Evolutionary conservation across 2,888 invertebrate species (phyloP), one percentile per base, ranked within the genome.

Genomic region (Cantharis flavilabris): DNA sequence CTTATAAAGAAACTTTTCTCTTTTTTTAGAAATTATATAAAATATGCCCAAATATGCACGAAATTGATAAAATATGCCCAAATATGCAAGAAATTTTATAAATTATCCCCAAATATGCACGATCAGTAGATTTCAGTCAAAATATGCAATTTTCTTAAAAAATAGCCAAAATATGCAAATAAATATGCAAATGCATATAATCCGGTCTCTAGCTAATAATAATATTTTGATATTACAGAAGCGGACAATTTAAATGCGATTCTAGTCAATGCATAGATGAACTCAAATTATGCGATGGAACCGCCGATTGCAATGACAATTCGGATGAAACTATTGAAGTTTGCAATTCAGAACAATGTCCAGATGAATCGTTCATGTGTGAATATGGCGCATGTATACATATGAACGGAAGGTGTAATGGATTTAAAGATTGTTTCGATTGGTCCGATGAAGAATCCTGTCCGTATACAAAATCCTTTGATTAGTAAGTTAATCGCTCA

Each of bases 341-440:
- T 18, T 78, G 78, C 67, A 63, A 69, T 10, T 28, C 11, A n/a
- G 33, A 18, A 7, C 13, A 78, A 11, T 86, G 86, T 20, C 79
- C 70, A 10, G 7, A 3, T 7, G 1, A 14, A n/a, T 14, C 70
- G 1, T 82, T 86, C 79, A 80, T 80, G 69, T 89, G 89, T 69
- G 70, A 64, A 9, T 85, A 86, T 71, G 88, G 88, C 5, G 84
- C 89, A 5, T 90, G 90, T 79, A 87, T 90, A 75, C 71, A 81
- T 10, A 83, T 83, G 26, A 87, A 88, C 18, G 79, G 84, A 16
- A 81, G 88, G 49, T 90, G 90, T 76, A 89, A 90, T 81, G 90
- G 90, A 5, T 83, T 64, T 70, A 83, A 84, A 10, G 86, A 90
- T 76, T 90, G 90, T 80, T 80, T 33, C 3, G 90, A 90, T 83